Evolutionary conservation across 1,140 invertebrate genomes (phyloP).

Genomic region (Achatina immaculata): DNA sequence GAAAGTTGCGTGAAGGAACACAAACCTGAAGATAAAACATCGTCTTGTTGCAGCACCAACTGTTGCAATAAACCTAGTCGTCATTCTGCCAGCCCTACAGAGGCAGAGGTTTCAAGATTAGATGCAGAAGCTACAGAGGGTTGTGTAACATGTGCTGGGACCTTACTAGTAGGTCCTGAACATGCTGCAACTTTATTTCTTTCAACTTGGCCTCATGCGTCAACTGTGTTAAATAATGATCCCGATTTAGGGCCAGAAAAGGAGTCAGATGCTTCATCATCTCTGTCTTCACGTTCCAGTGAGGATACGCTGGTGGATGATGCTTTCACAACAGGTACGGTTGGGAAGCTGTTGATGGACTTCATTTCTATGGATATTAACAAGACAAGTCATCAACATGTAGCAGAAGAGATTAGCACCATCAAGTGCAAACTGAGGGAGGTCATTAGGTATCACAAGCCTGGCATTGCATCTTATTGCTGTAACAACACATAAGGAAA

Average conservation of each 20-base stretch:
- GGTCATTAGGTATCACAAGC: constrained; percentile 3
- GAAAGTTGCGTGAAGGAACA: background rate
- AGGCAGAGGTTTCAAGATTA: background rate
- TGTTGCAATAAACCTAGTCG: background rate
- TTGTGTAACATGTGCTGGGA: background rate
- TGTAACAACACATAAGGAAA: background rate
- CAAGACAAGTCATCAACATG: background rate
- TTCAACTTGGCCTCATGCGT: background rate
- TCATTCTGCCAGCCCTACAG: background rate
- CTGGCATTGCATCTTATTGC: background rate
- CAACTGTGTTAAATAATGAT: background rate
- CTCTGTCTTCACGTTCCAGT: background rate
- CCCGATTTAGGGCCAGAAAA: background rate
- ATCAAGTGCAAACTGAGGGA: constrained; percentile 5
- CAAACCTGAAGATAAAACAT: background rate
- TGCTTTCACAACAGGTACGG: background rate
- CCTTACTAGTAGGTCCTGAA: background rate
- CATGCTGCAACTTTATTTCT: constrained; percentile 21
- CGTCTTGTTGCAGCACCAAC: background rate
- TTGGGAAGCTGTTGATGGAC: background rate
- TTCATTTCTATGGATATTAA: constrained; percentile 13
- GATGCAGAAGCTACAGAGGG: background rate
- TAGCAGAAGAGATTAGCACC: constrained; percentile 2
- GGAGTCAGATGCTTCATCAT: background rate
- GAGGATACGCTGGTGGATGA: background rate